A percentile compares a stretch with the other conserved stretches of the same genome.
phyloP scores from a whole-genome alignment of 2,797 vertebrate genomes.

The Tiaroga cobitis region DNA sequence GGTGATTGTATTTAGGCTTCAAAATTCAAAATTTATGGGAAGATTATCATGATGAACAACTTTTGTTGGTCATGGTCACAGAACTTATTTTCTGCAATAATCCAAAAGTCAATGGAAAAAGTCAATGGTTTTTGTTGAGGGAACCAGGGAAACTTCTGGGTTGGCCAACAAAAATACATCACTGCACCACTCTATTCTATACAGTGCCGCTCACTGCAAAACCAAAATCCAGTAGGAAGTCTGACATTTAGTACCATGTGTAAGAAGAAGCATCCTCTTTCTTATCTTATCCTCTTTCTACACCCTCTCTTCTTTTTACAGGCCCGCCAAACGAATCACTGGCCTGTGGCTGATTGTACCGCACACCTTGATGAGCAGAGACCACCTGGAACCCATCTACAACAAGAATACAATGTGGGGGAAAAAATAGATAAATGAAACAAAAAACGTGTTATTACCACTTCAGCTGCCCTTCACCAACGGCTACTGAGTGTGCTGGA shows the following conservation, averaged over 20 bases:
- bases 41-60: background rate
- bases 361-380: slow-evolving; percentile 49
- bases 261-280: background rate
- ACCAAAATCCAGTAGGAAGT: background rate
- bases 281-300: slow-evolving; percentile 8
- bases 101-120: background rate
- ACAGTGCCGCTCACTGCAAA: background rate
- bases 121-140: background rate
- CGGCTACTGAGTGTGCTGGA: slow-evolving; percentile 45
- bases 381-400: slow-evolving; percentile 37
- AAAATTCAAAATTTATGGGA: background rate
- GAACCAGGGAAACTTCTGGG: background rate
- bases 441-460: slow-evolving; percentile 50
- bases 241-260: background rate
- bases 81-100: background rate
- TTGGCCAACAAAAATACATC: background rate
- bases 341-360: slow-evolving; percentile 50
- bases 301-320: slow-evolving; percentile 20
- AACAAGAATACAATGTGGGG: slow-evolving; percentile 33
- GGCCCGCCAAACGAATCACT: slow-evolving; percentile 41
- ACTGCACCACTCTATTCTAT: background rate
- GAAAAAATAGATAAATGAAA: slow-evolving; percentile 38
- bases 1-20: too few relatives aligned
- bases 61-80: background rate
- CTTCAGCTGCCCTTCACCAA: slow-evolving; percentile 40